Conservation (phyloP, 2,113 vertebrate species). For the Collichthys lucidus region DNA sequence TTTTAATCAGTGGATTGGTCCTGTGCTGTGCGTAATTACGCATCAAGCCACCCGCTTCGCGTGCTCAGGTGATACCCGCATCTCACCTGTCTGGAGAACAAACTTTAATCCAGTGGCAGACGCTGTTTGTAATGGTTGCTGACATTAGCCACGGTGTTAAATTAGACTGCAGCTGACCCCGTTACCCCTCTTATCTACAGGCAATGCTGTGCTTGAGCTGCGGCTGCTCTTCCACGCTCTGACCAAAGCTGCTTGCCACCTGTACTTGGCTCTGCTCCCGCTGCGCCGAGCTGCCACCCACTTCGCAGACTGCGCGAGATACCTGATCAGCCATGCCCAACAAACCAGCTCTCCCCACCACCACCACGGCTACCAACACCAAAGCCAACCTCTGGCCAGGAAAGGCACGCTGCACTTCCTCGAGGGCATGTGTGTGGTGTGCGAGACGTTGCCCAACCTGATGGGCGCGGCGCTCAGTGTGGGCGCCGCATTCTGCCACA, state of each 20-base stretch:
- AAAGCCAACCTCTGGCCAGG: slow-evolving; percentile 37
- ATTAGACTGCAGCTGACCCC: slow-evolving; percentile 69
- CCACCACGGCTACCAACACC: slow-evolving; percentile 20
- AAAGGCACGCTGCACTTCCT: slow-evolving; percentile 69
- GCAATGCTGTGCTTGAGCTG: slow-evolving; percentile 79
- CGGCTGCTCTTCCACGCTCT: slow-evolving; percentile 80
- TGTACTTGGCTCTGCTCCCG: slow-evolving; percentile 80
- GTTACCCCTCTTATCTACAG: slow-evolving; percentile 72
- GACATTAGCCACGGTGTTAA: slow-evolving; percentile 71
- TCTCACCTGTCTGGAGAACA: slow-evolving; percentile 11
- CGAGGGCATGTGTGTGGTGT: slow-evolving; percentile 75
- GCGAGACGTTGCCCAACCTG: slow-evolving; percentile 73
- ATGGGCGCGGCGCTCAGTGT: slow-evolving; percentile 71
- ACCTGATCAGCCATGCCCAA: slow-evolving; percentile 64
- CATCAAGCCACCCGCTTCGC: not conserved
- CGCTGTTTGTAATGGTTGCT: slow-evolving; percentile 70
- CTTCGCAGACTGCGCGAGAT: slow-evolving; percentile 59
- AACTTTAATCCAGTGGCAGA: slow-evolving; percentile 71
- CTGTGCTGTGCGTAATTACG: slow-evolving; percentile 1
- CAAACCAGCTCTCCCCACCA: slow-evolving; percentile 17
- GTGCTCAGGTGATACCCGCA: slow-evolving; percentile 22
- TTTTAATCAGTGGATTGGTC: not conserved
- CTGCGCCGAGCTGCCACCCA: slow-evolving; percentile 71
- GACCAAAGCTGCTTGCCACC: slow-evolving; percentile 78
- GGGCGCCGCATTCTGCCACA: slow-evolving; percentile 72